phyloP scores from a whole-genome alignment of 2,797 vertebrate genomes.

The Neopelma chrysocephalum region DNA sequence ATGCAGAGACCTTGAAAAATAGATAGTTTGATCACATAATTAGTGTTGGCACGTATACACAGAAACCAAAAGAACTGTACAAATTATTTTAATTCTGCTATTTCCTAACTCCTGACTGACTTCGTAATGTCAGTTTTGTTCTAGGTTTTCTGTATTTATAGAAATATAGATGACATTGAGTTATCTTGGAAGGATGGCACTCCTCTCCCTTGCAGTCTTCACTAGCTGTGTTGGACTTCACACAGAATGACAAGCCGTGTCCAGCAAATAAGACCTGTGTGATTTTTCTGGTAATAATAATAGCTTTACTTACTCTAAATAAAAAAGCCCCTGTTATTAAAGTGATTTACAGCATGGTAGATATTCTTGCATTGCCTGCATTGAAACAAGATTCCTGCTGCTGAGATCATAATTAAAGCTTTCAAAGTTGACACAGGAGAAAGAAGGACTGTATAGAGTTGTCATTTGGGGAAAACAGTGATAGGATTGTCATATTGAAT shows the following conservation, averaged over 20 bases:
- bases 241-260: background rate
- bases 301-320: background rate
- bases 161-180: background rate
- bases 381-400: background rate
- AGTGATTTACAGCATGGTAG: background rate
- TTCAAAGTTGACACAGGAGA: background rate
- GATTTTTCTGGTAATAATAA: constrained; percentile 15
- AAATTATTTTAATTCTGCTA: background rate
- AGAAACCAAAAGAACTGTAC: background rate
- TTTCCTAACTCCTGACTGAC: background rate
- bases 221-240: background rate
- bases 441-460: background rate
- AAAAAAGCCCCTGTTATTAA: background rate
- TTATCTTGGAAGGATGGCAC: background rate
- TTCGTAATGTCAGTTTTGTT: background rate
- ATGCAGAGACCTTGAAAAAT: background rate
- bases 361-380: background rate
- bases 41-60: background rate
- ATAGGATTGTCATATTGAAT: background rate
- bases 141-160: background rate
- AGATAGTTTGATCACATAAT: background rate
- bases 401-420: constrained; percentile 24
- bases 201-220: background rate
- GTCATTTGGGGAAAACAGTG: background rate
- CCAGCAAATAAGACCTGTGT: background rate